Percentiles rank a stretch among this genome's conserved stretches.
phyloP scores from a whole-genome alignment of 1,140 invertebrate genomes.

The Diabrotica undecimpunctata region DNA sequence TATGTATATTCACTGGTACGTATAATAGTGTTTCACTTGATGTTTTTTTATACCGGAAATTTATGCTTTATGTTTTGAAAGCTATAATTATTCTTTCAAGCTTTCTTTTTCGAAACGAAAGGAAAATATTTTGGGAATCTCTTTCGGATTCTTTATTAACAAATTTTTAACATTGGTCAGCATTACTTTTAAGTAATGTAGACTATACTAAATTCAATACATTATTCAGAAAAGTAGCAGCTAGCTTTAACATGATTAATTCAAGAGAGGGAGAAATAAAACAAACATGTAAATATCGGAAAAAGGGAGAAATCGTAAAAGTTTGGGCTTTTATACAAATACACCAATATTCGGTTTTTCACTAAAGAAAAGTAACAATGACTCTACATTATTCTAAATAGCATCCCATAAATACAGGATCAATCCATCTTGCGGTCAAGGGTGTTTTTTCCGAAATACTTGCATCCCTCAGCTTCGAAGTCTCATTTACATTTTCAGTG shows the following conservation, averaged over 20 bases:
- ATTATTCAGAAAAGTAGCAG: neutral
- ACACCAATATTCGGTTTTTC: conserved; percentile 20
- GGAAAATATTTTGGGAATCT: no score
- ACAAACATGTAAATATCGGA: conserved; percentile 6
- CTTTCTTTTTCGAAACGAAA: no score
- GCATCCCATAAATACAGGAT: conserved; percentile 30
- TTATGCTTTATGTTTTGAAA: no score
- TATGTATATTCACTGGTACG: no score
- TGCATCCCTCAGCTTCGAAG: conserved; percentile 22
- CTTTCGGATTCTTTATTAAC: no score
- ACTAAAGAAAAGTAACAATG: conserved; percentile 32
- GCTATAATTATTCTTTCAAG: no score
- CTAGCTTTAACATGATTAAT: neutral
- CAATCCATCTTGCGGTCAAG: conserved; percentile 34
- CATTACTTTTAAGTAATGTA: no score
- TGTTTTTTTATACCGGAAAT: no score
- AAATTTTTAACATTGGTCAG: no score
- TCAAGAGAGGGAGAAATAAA: conserved; percentile 7
- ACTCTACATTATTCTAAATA: conserved; percentile 30
- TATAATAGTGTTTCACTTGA: no score
- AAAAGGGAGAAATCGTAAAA: neutral
- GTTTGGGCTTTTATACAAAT: conserved; percentile 7
- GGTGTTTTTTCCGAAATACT: conserved; percentile 23
- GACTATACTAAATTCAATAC: no score
- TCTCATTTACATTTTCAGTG: conserved; percentile 34